Percentiles rank a stretch among this genome's conserved stretches.
These are phyloP conservation scores for Metridium senile DNA, from an alignment of 92 coral and sea anemone genomes.

Conservation along the genomic window DNA sequence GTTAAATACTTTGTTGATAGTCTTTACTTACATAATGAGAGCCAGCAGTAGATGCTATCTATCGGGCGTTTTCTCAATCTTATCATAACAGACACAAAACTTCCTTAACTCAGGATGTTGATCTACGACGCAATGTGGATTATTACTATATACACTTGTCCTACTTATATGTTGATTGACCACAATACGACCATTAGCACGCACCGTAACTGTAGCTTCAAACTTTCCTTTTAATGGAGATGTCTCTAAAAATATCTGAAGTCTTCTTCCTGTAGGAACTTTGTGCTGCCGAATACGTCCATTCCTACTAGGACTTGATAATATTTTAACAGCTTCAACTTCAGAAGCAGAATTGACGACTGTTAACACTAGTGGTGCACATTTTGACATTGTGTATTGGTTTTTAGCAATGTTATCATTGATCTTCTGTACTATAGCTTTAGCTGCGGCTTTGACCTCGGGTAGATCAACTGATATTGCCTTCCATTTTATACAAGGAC, in stretches of 20 bases:
- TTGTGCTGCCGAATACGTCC: conserved; percentile 57
- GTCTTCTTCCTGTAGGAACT: conserved; percentile 54
- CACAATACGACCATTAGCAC: conserved; percentile 49
- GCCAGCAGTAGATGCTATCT: neutral
- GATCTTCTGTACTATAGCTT: conserved; percentile 56
- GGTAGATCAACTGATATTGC: conserved; percentile 25
- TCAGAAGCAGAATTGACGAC: conserved; percentile 64
- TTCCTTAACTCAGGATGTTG: conserved; percentile 52
- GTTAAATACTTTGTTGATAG: neutral
- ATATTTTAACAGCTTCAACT: conserved; percentile 27
- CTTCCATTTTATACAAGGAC: conserved; percentile 78
- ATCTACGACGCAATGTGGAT: conserved; percentile 66
- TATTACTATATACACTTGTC: conserved; percentile 67
- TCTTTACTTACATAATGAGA: neutral
- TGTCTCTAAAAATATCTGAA: conserved; percentile 64
- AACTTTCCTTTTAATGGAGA: conserved; percentile 72
- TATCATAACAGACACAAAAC: conserved; percentile 68
- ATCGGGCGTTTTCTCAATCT: conserved; percentile 18
- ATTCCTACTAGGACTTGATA: conserved; percentile 46
- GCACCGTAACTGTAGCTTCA: conserved; percentile 65
- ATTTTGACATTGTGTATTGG: conserved; percentile 32
- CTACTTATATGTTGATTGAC: conserved; percentile 79
- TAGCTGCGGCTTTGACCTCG: conserved; percentile 57
- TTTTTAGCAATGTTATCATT: conserved; percentile 57
- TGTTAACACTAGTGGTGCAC: conserved; percentile 58